These are phyloP conservation scores for Haplochromis burtoni DNA, from an alignment of 2,113 vertebrate species.

Conservation along the genomic window DNA sequence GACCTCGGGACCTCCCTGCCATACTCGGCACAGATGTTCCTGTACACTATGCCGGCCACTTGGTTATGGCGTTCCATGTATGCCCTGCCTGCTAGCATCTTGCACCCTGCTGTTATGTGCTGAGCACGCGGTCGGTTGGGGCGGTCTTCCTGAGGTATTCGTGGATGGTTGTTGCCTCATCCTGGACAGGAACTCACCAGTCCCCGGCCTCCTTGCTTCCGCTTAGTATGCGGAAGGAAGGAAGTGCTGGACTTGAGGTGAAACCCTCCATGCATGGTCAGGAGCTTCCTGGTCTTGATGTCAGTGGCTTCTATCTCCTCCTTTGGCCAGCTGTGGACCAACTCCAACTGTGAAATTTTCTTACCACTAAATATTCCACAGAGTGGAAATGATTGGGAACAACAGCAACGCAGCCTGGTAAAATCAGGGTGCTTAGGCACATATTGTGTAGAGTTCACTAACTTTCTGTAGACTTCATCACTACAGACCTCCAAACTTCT, in stretches of 20 bases:
- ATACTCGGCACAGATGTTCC: not conserved
- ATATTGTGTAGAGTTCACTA: not conserved
- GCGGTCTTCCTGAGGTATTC: not conserved
- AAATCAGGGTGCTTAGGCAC: not conserved
- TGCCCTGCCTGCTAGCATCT: not conserved
- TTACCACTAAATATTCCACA: not conserved
- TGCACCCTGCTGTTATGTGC: not conserved
- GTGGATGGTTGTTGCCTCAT: not conserved
- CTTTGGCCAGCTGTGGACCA: not conserved
- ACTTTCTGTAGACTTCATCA: not conserved
- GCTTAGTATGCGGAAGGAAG: accelerated
- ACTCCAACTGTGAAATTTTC: not conserved
- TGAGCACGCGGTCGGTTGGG: not conserved
- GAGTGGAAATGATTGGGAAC: not conserved
- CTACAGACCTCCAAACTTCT: not conserved
- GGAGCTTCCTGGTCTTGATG: not conserved
- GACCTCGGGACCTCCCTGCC: not conserved
- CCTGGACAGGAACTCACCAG: not conserved
- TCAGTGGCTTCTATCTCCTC: not conserved
- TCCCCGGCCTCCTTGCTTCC: not conserved
- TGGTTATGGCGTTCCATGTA: not conserved
- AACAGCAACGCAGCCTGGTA: not conserved
- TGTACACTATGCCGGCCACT: accelerated
- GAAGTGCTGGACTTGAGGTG: not conserved
- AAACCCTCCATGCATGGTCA: not conserved